These are phyloP conservation scores for Tigriopus japonicus DNA, from an alignment of 1,140 invertebrate species.

Conservation along the genomic window DNA sequence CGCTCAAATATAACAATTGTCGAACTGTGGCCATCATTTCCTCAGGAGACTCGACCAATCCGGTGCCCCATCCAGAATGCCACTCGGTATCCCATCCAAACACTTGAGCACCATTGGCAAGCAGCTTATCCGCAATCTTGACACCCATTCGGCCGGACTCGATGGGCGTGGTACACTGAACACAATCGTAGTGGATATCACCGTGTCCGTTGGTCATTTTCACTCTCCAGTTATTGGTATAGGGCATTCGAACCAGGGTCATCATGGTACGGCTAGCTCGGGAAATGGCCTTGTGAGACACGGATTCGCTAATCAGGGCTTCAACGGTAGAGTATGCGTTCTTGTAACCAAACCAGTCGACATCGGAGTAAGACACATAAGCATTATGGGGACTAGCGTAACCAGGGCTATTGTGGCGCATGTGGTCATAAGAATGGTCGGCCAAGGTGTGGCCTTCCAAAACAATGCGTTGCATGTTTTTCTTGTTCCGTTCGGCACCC, in stretches of 20 bases:
- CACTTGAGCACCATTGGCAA: neutral
- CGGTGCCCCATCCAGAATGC: neutral
- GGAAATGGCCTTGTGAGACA: neutral
- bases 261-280: neutral
- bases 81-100: neutral
- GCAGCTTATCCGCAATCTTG: neutral
- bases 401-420: conserved; percentile 4
- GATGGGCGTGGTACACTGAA: neutral
- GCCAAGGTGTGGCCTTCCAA: conserved; percentile 3
- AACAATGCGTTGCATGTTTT: neutral
- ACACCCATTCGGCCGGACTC: neutral
- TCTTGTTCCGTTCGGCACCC: neutral
- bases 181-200: neutral
- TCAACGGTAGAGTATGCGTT: neutral
- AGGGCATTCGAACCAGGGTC: neutral
- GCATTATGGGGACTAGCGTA: neutral
- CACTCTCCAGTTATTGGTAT: neutral
- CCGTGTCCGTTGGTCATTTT: neutral
- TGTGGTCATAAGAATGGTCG: conserved; percentile 13
- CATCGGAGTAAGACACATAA: neutral
- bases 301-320: neutral
- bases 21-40: neutral
- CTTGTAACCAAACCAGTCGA: neutral
- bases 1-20: neutral
- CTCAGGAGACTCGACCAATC: neutral